Evolutionary conservation across 2,113 vertebrate species (phyloP).

Genomic region (Leiothrix lutea): DNA sequence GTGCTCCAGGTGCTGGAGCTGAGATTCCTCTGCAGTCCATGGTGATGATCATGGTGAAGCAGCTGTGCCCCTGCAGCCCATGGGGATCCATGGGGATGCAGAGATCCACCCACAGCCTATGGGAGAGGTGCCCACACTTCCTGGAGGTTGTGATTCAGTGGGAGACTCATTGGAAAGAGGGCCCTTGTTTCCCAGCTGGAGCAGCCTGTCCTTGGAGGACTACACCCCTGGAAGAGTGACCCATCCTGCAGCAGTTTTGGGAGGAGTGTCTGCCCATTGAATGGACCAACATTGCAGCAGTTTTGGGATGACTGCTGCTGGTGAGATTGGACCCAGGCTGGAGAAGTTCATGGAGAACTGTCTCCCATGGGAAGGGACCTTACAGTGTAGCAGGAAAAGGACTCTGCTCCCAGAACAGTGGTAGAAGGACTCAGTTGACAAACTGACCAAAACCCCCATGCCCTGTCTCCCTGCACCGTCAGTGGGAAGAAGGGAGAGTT

Average conservation of each 20-base stretch:
- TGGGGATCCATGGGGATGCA: accelerated
- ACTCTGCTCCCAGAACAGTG: not conserved
- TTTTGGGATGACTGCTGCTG: not conserved
- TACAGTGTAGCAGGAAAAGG: not conserved
- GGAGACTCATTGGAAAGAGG: accelerated
- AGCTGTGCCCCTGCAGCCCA: not conserved
- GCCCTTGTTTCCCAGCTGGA: not conserved
- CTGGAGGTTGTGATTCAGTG: not conserved
- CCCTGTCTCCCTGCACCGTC: accelerated
- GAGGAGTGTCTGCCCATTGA: too few relatives aligned
- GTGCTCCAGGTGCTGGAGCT: accelerated
- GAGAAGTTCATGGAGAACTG: accelerated
- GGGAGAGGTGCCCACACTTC: accelerated
- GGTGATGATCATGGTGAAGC: not conserved
- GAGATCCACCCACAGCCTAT: accelerated
- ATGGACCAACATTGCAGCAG: not conserved
- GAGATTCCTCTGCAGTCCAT: accelerated
- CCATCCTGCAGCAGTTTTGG: accelerated
- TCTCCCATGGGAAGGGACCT: not conserved
- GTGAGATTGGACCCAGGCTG: accelerated
- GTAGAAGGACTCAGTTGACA: accelerated
- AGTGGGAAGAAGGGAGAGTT: accelerated
- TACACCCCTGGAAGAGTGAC: not conserved
- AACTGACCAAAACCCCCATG: not conserved
- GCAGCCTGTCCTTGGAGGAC: not conserved